Base-by-base conservation (phyloP, 2,888 invertebrate species). In the Tridacna gigas region DNA sequence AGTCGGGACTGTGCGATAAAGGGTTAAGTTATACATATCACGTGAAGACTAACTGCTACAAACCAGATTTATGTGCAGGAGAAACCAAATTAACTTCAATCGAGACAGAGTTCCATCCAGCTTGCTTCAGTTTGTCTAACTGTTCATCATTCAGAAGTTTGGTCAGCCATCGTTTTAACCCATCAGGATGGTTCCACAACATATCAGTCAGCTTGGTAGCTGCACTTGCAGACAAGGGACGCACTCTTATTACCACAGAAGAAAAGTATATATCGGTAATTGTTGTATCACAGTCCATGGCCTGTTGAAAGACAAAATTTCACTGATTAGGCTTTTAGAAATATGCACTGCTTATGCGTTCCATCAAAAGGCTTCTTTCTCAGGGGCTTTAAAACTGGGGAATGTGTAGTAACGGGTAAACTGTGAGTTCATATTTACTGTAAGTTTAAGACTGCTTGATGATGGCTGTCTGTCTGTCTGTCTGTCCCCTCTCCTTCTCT, bases 251-350 rank as follows among this genome's bases (percentile, higher is more conserved):
- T 12, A 71, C 71, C 22, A 71, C 71, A 15, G 71, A 71, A 12
- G 71, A 71, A 51, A 71, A 71, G 2, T 12, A 51, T 3, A 71
- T 7, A 25, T 51, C 25, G 0, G 22, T 25, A 1, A 71, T 18
- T 0, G 51, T n/a, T 47, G 71, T 26, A 7, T 71, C 71, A 4
- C 71, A 71, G 25, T 71, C 71, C 71, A 71, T 71, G 12, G 51
- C 51, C 71, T 71, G 51, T 28, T 20, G 2, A 66, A 66, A 20
- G n/a, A n/a, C 20, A 56, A 56, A 56, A 37, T 37, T 37, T 37
- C 7, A 7, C 2, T 4, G 37, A 7, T 7, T 37, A 37, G 37
- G 3, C 37, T 37, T 37, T 2, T n/a, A n/a, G n/a, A n/a, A n/a
- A n/a, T n/a, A n/a, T n/a, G n/a, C n/a, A n/a, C n/a, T n/a, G n/a